Percentiles rank a stretch among this genome's conserved stretches.
phyloP scores from a whole-genome alignment of 1,140 invertebrate genomes.

The Aphaenogaster rudis region DNA sequence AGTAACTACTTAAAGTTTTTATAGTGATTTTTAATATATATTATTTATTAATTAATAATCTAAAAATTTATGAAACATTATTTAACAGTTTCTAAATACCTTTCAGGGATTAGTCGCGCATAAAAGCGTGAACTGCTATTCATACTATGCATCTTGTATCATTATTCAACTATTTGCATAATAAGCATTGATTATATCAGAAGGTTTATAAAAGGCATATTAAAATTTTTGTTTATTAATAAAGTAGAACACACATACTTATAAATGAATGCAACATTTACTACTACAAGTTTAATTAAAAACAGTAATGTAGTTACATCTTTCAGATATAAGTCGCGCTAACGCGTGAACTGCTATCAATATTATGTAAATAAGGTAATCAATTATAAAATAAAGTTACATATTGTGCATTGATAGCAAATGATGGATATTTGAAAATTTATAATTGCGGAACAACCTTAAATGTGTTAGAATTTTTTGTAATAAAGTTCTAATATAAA shows the following conservation, averaged over 20 bases:
- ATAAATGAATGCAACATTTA: neutral
- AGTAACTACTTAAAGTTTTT: too few relatives aligned
- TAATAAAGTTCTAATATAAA: too few relatives aligned
- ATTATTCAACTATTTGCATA: neutral
- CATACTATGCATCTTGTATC: too few relatives aligned
- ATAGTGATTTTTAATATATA: too few relatives aligned
- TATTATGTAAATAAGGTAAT: conserved; percentile 13
- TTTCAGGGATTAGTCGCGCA: too few relatives aligned
- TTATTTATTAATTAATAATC: too few relatives aligned
- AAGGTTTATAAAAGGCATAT: neutral
- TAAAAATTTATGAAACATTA: too few relatives aligned
- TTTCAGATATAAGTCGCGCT: conserved; percentile 6
- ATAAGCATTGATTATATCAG: conserved; percentile 10
- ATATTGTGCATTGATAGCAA: neutral
- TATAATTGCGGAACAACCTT: neutral
- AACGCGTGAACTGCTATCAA: neutral
- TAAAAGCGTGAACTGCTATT: too few relatives aligned
- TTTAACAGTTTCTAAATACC: too few relatives aligned
- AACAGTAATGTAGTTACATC: neutral
- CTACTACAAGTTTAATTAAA: neutral
- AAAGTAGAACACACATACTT: neutral
- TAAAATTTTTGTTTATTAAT: neutral
- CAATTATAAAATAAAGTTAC: neutral
- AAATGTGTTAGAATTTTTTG: too few relatives aligned
- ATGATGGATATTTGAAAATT: neutral